Percentiles rank a stretch among this genome's conserved stretches.
These are phyloP conservation scores for Cephalopachus bancanus DNA, from an alignment of 2,797 vertebrate species.

Conservation along the genomic window DNA sequence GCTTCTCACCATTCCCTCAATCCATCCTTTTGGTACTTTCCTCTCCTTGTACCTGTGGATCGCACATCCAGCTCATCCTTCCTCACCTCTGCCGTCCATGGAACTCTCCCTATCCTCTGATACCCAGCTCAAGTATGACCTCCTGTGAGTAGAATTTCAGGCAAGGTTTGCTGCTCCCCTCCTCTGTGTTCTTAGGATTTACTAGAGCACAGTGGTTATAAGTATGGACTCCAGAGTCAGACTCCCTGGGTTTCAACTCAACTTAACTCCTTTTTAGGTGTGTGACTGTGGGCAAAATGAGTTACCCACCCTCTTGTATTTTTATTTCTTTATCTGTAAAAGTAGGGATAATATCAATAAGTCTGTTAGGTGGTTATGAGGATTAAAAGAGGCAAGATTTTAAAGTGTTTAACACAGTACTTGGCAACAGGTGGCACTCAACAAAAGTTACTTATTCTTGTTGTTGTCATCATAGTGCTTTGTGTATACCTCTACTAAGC, in stretches of 20 bases:
- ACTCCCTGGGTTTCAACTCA: not conserved
- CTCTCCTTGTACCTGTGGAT: not conserved
- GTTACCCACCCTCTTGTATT: not conserved
- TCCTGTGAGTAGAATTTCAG: not conserved
- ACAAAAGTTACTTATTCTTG: not conserved
- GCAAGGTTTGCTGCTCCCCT: not conserved
- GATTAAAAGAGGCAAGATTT: not conserved
- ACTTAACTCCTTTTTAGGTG: not conserved
- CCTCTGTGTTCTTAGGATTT: not conserved
- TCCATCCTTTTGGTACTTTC: not conserved
- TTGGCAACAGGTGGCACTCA: not conserved
- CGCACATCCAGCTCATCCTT: not conserved
- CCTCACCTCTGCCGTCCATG: not conserved
- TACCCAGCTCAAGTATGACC: not conserved
- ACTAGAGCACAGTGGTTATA: not conserved
- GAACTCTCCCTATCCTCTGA: not conserved
- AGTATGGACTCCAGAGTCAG: not conserved
- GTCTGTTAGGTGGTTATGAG: not conserved
- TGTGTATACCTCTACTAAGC: not conserved
- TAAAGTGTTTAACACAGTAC: not conserved
- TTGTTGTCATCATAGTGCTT: not conserved
- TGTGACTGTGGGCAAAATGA: not conserved
- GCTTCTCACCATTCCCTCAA: not conserved
- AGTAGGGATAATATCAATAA: conserved; percentile 29
- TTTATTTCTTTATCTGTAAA: conserved; percentile 29